These are phyloP conservation scores for Atrina japonica DNA, from an alignment of 2,888 invertebrate species.

Conservation along the genomic window DNA sequence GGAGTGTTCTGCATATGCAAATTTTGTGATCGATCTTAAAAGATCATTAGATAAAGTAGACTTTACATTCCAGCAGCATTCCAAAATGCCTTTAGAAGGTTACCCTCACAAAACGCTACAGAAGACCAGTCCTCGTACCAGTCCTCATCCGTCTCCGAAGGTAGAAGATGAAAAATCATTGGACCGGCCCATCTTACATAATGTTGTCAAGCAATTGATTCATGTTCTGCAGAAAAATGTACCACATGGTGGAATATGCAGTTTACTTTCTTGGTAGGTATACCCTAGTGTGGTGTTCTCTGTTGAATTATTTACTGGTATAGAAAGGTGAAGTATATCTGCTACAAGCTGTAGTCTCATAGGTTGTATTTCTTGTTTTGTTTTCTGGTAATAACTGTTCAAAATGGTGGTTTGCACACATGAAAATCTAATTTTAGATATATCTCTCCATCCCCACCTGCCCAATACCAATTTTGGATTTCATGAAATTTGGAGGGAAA, in stretches of 20 bases:
- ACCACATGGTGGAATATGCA: constrained; percentile 65
- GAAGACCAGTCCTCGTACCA: constrained; percentile 23
- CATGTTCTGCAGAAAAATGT: constrained; percentile 64
- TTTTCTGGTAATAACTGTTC: too few species aligned
- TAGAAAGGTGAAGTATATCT: too few species aligned
- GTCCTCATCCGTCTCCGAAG: constrained; percentile 38
- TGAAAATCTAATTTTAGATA: too few species aligned
- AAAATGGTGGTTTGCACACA: too few species aligned
- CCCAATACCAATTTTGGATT: too few species aligned
- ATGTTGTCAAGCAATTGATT: constrained; percentile 69
- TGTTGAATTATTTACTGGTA: too few species aligned
- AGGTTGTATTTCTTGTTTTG: too few species aligned
- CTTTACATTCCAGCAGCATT: constrained; percentile 41
- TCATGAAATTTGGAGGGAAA: too few species aligned
- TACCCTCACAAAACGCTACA: constrained; percentile 10
- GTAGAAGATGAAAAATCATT: constrained; percentile 16
- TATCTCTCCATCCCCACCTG: too few species aligned
- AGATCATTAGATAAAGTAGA: constrained; percentile 53
- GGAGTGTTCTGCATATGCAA: constrained; percentile 50
- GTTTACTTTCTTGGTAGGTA: constrained; percentile 59
- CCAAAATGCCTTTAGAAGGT: constrained; percentile 37
- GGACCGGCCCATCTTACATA: constrained; percentile 62
- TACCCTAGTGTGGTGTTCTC: too few species aligned
- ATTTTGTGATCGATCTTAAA: constrained; percentile 50
- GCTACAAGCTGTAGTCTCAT: too few species aligned